Evolutionary conservation across 2,888 invertebrate species (phyloP).

Genomic region (Polyommatus icarus): DNA sequence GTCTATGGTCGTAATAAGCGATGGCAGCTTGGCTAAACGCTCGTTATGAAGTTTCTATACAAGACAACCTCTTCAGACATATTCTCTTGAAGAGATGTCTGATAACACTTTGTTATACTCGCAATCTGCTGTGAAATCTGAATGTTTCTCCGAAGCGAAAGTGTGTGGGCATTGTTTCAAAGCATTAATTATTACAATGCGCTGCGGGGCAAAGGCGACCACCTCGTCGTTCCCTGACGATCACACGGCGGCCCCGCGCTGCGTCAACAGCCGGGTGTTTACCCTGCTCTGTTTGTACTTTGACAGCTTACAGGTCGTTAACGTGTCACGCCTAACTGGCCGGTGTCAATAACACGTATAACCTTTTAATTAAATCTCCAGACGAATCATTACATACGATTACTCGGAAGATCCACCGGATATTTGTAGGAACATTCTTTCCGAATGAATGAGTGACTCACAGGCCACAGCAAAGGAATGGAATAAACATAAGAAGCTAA

Average conservation of each 20-base stretch:
- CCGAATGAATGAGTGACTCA: constrained; percentile 35
- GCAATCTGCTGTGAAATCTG: not conserved
- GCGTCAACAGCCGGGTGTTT: constrained; percentile 64
- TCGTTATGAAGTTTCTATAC: too few species aligned
- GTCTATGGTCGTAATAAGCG: too few species aligned
- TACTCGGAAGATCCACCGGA: constrained; percentile 49
- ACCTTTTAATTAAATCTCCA: constrained; percentile 56
- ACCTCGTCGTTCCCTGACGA: constrained; percentile 54
- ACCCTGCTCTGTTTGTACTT: constrained; percentile 68
- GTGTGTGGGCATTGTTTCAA: constrained; percentile 5
- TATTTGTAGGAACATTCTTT: constrained; percentile 45
- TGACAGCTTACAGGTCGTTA: constrained; percentile 80
- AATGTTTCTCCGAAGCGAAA: not conserved
- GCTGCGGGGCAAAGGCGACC: constrained; percentile 51
- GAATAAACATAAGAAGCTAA: constrained; percentile 14
- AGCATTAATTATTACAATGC: constrained; percentile 28
- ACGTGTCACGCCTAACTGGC: constrained; percentile 70
- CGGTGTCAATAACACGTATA: constrained; percentile 46
- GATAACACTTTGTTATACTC: too few species aligned
- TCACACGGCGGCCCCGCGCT: constrained; percentile 61
- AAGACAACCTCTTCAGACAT: too few species aligned
- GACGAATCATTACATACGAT: constrained; percentile 51
- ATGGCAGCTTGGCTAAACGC: too few species aligned
- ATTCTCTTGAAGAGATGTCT: too few species aligned
- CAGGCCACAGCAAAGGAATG: constrained; percentile 18